These are phyloP conservation scores for Choristoneura rosaceana DNA, from an alignment of 2,888 invertebrate species.

Conservation along the genomic window DNA sequence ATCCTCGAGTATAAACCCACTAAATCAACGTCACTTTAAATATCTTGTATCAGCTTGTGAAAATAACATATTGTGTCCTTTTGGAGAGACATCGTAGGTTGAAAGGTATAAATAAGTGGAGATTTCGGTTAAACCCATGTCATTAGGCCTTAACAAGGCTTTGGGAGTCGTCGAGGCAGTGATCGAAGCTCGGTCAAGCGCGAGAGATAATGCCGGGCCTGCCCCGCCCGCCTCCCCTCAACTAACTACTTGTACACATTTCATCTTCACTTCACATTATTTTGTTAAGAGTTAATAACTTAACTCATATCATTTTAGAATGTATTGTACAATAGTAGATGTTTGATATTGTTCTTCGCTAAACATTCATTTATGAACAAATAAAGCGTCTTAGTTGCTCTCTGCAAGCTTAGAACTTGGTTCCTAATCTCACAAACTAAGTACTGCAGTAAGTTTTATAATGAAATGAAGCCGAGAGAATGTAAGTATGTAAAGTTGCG, in stretches of 20 bases:
- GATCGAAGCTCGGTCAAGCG: slow-evolving; percentile 82
- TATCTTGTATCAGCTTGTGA: slow-evolving; percentile 33
- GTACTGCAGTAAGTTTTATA: slow-evolving; percentile 23
- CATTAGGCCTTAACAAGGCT: slow-evolving; percentile 81
- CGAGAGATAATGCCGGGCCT: slow-evolving; percentile 72
- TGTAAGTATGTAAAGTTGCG: slow-evolving; percentile 1
- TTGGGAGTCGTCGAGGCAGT: slow-evolving; percentile 73
- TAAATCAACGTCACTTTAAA: slow-evolving; percentile 38
- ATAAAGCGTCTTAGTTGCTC: slow-evolving; percentile 1
- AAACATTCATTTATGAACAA: slow-evolving; percentile 15
- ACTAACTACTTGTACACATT: slow-evolving; percentile 49
- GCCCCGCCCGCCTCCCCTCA: slow-evolving; percentile 52
- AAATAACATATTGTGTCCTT: slow-evolving; percentile 40
- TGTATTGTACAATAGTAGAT: neutral
- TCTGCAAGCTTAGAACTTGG: slow-evolving; percentile 9
- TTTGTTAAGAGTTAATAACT: neutral
- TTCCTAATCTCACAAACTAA: slow-evolving; percentile 23
- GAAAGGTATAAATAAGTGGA: slow-evolving; percentile 69
- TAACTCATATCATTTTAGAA: slow-evolving; percentile 1
- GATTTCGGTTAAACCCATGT: slow-evolving; percentile 71
- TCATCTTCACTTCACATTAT: slow-evolving; percentile 36
- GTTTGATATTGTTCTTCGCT: neutral
- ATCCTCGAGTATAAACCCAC: slow-evolving; percentile 26
- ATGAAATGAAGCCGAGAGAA: slow-evolving; percentile 23
- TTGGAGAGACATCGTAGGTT: slow-evolving; percentile 55